Evolutionary conservation across 2,797 vertebrate genomes (phyloP).

Genomic region (Hippopotamyrus pictus): DNA sequence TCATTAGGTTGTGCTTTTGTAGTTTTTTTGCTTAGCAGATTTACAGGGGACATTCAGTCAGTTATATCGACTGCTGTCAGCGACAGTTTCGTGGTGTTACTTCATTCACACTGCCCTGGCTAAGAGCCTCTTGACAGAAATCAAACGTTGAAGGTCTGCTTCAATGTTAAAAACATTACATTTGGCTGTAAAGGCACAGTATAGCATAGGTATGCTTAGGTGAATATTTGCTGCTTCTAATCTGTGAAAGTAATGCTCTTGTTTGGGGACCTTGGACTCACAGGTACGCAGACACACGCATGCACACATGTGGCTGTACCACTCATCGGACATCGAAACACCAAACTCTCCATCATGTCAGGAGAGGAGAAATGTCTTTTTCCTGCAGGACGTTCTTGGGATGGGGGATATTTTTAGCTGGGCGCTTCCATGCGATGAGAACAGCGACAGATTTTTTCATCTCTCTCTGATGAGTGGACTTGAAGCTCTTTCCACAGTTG

Average conservation of each 20-base stretch:
- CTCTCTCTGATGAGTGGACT: neutral
- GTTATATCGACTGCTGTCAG: neutral
- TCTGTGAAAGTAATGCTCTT: neutral
- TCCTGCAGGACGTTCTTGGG: neutral
- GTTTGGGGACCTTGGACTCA: neutral
- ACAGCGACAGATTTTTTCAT: neutral
- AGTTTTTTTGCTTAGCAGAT: neutral
- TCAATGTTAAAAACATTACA: neutral
- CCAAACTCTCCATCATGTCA: neutral
- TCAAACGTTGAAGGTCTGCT: neutral
- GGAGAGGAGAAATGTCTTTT: neutral
- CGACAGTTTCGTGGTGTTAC: neutral
- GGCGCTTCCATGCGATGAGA: neutral
- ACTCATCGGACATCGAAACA: slow-evolving; percentile 17
- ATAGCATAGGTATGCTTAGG: neutral
- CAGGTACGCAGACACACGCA: slow-evolving; percentile 11
- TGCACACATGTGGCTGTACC: slow-evolving; percentile 21
- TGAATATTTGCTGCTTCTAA: neutral
- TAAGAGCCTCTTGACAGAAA: neutral
- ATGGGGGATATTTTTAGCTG: neutral
- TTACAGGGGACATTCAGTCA: neutral
- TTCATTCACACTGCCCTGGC: neutral
- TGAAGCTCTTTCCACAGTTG: neutral
- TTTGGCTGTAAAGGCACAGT: neutral
- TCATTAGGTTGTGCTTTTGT: neutral